These are phyloP conservation scores for Darevskia nairensis DNA, from an alignment of 2,797 vertebrate genomes.

Conservation along the genomic window DNA sequence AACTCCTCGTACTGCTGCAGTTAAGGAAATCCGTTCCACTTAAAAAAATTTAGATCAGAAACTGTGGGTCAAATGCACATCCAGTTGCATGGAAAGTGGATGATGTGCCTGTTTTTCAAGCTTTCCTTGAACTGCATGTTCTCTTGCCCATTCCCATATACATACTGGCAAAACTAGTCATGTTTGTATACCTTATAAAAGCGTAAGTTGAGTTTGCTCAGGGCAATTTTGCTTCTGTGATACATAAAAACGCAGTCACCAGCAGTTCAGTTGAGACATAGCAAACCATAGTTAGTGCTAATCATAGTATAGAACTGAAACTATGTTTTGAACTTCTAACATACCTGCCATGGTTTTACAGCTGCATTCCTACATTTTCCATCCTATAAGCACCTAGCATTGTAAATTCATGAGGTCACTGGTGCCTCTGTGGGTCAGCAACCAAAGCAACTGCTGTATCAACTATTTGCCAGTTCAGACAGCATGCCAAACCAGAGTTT, in stretches of 20 bases:
- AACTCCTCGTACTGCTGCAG: neutral
- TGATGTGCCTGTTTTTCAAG: neutral
- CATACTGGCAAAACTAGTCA: neutral
- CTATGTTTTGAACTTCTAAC: neutral
- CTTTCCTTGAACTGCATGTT: neutral
- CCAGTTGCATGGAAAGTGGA: neutral
- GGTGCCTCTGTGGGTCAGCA: neutral
- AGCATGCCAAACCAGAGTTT: neutral
- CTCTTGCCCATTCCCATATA: neutral
- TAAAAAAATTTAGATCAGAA: neutral
- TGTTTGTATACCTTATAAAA: neutral
- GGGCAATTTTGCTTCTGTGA: neutral
- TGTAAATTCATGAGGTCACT: neutral
- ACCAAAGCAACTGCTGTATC: no score
- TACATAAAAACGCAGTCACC: neutral
- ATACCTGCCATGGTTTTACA: neutral
- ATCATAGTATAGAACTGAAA: neutral
- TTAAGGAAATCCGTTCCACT: neutral
- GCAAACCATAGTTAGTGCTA: neutral
- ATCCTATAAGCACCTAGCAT: neutral
- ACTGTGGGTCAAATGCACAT: neutral
- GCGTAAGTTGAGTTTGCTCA: neutral
- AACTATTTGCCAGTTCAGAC: neutral
- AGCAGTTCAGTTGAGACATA: neutral
- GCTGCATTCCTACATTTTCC: neutral